phyloP scores from a whole-genome alignment of 2,113 vertebrate species.

The Urocolius indicus region DNA sequence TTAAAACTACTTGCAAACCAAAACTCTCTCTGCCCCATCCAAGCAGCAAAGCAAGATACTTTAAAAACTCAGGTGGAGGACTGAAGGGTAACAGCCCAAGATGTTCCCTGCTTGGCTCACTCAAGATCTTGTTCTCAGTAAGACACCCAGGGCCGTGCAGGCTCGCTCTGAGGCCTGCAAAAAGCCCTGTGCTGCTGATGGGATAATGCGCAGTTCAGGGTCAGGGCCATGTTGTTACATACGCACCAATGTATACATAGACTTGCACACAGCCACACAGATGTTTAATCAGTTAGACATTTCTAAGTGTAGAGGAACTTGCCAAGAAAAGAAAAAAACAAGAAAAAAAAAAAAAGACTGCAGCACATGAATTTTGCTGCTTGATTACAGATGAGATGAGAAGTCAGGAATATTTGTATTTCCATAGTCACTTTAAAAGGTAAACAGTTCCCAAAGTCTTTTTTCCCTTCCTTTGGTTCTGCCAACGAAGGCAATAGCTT shows the following conservation, averaged over 20 bases:
- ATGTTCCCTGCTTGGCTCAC: not conserved
- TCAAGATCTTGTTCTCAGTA: not conserved
- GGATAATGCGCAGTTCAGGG: not conserved
- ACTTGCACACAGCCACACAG: not conserved
- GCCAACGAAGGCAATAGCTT: not conserved
- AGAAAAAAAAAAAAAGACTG: not conserved
- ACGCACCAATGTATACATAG: not conserved
- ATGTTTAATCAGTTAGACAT: not conserved
- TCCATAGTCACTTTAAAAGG: conserved; percentile 60
- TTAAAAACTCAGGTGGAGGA: not conserved
- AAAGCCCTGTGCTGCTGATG: not conserved
- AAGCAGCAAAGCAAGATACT: not conserved
- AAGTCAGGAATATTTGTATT: conserved; percentile 59
- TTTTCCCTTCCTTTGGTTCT: not conserved
- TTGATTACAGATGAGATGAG: not conserved
- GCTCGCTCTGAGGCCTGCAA: not conserved
- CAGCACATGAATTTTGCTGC: not conserved
- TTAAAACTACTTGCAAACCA: not conserved
- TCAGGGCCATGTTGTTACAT: not conserved
- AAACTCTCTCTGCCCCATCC: not conserved
- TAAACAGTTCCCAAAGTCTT: conserved; percentile 46
- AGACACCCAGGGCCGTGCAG: not conserved
- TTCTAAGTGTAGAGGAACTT: not conserved
- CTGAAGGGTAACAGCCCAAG: not conserved
- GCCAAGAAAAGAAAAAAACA: not conserved